phyloP scores from a whole-genome alignment of 2,113 vertebrate species.

The Hippocampus comes region DNA sequence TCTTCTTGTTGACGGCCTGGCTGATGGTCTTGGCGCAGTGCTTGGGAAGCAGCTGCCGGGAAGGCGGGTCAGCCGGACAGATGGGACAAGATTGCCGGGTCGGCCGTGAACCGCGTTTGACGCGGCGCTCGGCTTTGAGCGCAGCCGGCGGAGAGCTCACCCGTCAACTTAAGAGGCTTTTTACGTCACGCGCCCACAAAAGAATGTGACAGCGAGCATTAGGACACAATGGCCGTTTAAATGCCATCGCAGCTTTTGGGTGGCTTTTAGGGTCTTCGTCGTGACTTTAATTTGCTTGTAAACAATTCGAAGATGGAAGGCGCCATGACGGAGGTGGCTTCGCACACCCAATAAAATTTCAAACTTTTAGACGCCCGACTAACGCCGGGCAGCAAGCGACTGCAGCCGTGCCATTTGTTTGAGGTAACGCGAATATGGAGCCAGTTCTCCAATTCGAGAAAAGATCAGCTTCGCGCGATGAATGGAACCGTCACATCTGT shows the following conservation, averaged over 20 bases:
- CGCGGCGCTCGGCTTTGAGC: neutral
- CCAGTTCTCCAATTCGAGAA: too few species aligned
- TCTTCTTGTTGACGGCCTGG: conserved; percentile 98
- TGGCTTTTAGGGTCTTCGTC: neutral
- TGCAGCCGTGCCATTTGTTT: neutral
- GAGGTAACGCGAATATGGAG: too few species aligned
- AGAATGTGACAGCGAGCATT: conserved; percentile 16
- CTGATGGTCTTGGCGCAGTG: conserved; percentile 99
- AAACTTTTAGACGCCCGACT: neutral
- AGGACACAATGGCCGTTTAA: neutral
- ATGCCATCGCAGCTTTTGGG: neutral
- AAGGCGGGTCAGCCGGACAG: neutral
- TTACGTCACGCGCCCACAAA: conserved; percentile 7
- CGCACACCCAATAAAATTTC: neutral
- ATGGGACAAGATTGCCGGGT: neutral
- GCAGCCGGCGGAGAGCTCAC: neutral
- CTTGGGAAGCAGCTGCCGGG: conserved; percentile 88
- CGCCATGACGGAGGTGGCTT: neutral
- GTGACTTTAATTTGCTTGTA: neutral
- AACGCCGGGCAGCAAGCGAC: neutral
- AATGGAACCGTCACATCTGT: too few species aligned
- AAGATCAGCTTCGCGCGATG: too few species aligned
- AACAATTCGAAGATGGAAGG: neutral
- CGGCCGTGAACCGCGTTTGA: neutral
- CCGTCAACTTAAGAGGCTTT: conserved; percentile 22